Conservation (phyloP, 2,888 invertebrate species). For the Seira musarum region DNA sequence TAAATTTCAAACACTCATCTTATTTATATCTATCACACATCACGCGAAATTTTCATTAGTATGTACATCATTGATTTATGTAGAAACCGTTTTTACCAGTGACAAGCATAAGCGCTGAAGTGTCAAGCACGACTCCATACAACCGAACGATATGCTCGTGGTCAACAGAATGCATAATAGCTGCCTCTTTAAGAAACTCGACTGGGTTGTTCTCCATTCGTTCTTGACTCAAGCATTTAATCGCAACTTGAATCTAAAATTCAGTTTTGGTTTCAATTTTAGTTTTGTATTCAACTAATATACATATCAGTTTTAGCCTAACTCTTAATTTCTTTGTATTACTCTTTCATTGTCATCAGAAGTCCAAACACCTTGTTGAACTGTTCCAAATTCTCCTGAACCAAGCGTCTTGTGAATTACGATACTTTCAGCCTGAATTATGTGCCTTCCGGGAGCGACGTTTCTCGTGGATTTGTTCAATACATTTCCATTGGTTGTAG, state of each 20-base stretch:
- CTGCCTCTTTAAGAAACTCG: conserved; percentile 98
- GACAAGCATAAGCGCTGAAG: conserved; percentile 83
- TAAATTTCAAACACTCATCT: background rate
- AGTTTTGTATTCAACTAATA: no score
- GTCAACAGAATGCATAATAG: conserved; percentile 98
- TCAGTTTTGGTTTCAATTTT: no score
- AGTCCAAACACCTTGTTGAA: conserved; percentile 98
- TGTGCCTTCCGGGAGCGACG: conserved; percentile 67
- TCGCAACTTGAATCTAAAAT: conserved; percentile 90
- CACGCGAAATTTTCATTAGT: conserved; percentile 79
- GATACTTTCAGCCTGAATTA: conserved; percentile 82
- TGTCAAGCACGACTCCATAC: conserved; percentile 96
- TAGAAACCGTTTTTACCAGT: conserved; percentile 3
- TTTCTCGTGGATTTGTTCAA: conserved; percentile 59
- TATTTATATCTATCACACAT: conserved; percentile 82
- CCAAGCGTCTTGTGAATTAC: conserved; percentile 95
- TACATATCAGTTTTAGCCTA: no score
- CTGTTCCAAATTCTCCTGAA: conserved; percentile 97
- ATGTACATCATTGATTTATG: no score
- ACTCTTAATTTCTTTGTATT: no score
- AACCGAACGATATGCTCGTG: conserved; percentile 91
- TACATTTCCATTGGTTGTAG: conserved; percentile 65
- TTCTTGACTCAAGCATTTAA: conserved; percentile 95
- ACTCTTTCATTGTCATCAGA: conserved; percentile 91
- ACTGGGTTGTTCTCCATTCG: conserved; percentile 96